Evolutionary conservation across 2,797 vertebrate genomes (phyloP), one percentile per base, ranked within the genome.

Genomic region (Hyperoplus lanceolatus): DNA sequence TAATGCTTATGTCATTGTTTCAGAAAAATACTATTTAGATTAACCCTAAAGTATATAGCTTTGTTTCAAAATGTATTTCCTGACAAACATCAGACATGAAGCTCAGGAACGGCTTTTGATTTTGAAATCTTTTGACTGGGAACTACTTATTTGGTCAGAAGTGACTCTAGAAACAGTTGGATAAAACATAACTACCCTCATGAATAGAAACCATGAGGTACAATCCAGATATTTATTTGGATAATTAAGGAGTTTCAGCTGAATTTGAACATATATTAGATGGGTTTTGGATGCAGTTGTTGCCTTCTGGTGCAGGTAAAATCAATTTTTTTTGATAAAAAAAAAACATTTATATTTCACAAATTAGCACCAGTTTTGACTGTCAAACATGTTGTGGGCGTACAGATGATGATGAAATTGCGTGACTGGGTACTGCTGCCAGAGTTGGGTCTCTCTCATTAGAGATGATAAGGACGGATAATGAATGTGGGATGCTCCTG

Each of bases 381-480:
- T 13, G 67, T 46, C 36, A 54, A 71, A 66, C 56, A 9, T 16
- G 59, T 43, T 21, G 39, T 0, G 51, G 70, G 60, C 58, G 57
- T 67, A 53, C 5, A 49, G 66, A 80, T 68, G 60, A 69, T 59
- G 71, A 77, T 56, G 36, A 61, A 72, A 29, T 29, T 72, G 67
- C 61, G 77, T 64, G 70, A 42, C 42, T 56, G 45, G 73, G 75
- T 73, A 63, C 57, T 1, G 63, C 70, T 69, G 73, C 70, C 65
- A 58, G 73, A 72, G 65, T 8, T 1, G 21, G 56, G 72, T 39
- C 45, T 49, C 82, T 69, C 74, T 85, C 77, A 79, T 85, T 79
- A 87, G 51, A 81, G 74, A 76, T 48, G 77, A 80, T 82, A 70
- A 77, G 67, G 75, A 67, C 8, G 77, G 79, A 57, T 80, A 81